Evolutionary conservation across 1,140 invertebrate genomes (phyloP).

Genomic region (Hyles vespertilio): DNA sequence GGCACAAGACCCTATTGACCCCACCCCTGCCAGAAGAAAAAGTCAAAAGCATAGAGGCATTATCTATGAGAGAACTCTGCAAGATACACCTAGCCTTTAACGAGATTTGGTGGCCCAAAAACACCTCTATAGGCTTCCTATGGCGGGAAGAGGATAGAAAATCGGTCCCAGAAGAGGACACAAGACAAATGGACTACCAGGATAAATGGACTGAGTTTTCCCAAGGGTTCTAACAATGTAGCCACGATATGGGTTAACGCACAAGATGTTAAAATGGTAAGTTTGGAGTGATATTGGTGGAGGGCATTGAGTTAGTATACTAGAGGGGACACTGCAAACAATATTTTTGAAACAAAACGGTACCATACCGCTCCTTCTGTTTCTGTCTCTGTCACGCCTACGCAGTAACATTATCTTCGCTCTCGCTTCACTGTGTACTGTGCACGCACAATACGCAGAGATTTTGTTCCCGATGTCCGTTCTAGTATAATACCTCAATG

Average conservation of each 20-base stretch:
- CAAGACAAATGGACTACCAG: neutral
- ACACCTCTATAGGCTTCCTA: conserved; percentile 1
- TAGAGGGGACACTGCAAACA: too few relatives aligned
- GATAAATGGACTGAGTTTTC: neutral
- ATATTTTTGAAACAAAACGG: too few relatives aligned
- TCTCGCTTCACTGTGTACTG: too few relatives aligned
- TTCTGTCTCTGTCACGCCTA: too few relatives aligned
- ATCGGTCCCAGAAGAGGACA: neutral
- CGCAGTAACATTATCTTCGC: too few relatives aligned
- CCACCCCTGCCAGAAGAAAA: conserved; percentile 13
- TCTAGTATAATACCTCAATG: too few relatives aligned
- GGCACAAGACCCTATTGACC: conserved; percentile 16
- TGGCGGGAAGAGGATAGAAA: neutral
- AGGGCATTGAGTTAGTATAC: too few relatives aligned
- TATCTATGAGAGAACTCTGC: conserved; percentile 1
- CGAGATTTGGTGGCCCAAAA: neutral
- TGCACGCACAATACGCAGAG: too few relatives aligned
- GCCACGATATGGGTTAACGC: conserved; percentile 1
- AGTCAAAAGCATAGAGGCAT: conserved; percentile 7
- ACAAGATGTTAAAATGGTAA: neutral
- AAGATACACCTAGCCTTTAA: conserved; percentile 1
- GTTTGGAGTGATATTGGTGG: neutral
- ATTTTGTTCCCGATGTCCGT: too few relatives aligned
- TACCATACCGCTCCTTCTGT: too few relatives aligned
- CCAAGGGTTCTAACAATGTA: neutral